These are phyloP conservation scores for Lasiurus borealis DNA, from an alignment of 2,113 vertebrate genomes.

Conservation along the genomic window DNA sequence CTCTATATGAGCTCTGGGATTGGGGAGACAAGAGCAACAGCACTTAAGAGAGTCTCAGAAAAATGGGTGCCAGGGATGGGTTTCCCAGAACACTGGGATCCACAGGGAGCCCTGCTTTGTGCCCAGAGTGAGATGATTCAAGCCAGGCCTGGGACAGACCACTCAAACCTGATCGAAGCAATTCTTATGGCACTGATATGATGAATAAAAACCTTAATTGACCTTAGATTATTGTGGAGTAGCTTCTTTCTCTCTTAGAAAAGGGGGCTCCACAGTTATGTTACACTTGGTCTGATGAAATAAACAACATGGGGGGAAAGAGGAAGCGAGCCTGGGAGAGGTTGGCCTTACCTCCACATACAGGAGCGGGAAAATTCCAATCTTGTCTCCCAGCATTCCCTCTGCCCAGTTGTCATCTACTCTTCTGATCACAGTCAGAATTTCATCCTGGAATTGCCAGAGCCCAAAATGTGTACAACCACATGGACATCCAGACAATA, in stretches of 20 bases:
- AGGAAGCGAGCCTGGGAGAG: background rate
- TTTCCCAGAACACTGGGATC: background rate
- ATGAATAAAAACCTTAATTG: background rate
- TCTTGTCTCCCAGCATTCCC: constrained; percentile 99
- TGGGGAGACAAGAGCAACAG: background rate
- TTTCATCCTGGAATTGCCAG: constrained; percentile 92
- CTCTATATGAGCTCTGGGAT: background rate
- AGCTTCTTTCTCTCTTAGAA: background rate
- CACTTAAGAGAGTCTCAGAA: background rate
- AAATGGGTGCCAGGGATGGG: background rate
- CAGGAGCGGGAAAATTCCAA: constrained; percentile 98
- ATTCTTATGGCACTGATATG: background rate
- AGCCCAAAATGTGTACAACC: background rate
- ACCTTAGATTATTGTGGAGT: background rate
- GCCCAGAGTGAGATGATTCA: background rate
- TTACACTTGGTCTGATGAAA: background rate
- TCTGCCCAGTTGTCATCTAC: constrained; percentile 99
- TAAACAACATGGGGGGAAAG: fast-evolving
- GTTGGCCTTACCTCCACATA: constrained; percentile 95
- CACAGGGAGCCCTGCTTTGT: too few relatives aligned
- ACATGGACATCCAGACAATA: fast-evolving
- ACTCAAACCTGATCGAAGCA: background rate
- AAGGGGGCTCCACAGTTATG: constrained; percentile 4
- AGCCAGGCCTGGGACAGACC: background rate
- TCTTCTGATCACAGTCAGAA: constrained; percentile 97